phyloP scores from a whole-genome alignment of 2,113 vertebrate species.

The Meles meles region DNA sequence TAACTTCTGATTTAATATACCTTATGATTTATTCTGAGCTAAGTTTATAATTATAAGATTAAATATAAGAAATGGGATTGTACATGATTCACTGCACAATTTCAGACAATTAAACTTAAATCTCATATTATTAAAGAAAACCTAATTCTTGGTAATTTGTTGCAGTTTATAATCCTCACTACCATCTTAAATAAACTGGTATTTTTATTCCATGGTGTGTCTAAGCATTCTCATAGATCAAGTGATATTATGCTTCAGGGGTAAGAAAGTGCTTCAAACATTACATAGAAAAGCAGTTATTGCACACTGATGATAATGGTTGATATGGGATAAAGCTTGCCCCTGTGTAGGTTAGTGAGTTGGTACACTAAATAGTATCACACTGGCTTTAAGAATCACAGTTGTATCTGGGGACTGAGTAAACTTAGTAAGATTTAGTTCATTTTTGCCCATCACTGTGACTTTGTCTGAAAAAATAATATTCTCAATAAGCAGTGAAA shows the following conservation, averaged over 20 bases:
- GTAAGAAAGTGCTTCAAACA: neutral
- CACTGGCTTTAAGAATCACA: neutral
- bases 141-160: neutral
- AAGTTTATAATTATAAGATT: neutral
- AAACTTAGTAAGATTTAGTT: neutral
- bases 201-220: neutral
- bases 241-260: neutral
- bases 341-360: neutral
- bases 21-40: neutral
- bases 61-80: slow-evolving; percentile 14
- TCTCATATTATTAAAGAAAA: neutral
- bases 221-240: neutral
- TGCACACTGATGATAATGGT: neutral
- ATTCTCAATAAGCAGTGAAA: neutral
- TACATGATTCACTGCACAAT: neutral
- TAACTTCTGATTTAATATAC: neutral
- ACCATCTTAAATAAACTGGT: neutral
- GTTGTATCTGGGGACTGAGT: neutral
- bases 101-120: neutral
- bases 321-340: neutral
- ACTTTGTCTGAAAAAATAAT: neutral
- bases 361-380: neutral
- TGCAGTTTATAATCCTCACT: neutral
- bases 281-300: neutral
- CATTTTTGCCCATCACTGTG: neutral